Conservation (phyloP, 2,888 invertebrate species). For the Eupithecia exiguata region DNA sequence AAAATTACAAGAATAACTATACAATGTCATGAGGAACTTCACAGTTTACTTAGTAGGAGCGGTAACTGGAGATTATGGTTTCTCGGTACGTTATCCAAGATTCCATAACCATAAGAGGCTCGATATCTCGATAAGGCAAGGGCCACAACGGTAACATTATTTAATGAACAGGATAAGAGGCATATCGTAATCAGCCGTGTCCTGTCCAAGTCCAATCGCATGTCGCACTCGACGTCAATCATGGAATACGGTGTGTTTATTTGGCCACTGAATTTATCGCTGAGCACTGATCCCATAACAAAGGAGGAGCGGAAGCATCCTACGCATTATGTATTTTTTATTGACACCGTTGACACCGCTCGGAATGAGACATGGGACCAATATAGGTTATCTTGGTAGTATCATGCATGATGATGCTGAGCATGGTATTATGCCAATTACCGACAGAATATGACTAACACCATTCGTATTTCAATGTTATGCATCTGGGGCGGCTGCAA, state of each 20-base stretch:
- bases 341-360: constrained; percentile 54
- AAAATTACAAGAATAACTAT: constrained; percentile 42
- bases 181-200: constrained; percentile 38
- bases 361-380: constrained; percentile 55
- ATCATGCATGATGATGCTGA: constrained; percentile 45
- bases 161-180: constrained; percentile 32
- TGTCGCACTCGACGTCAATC: constrained; percentile 38
- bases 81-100: constrained; percentile 29
- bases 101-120: constrained; percentile 35
- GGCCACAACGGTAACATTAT: constrained; percentile 26
- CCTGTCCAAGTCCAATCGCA: constrained; percentile 39
- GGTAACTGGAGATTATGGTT: constrained; percentile 36
- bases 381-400: constrained; percentile 44
- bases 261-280: constrained; percentile 52
- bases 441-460: constrained; percentile 35
- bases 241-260: constrained; percentile 48
- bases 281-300: constrained; percentile 43
- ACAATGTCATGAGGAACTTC: constrained; percentile 23
- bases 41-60: constrained; percentile 22
- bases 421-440: constrained; percentile 40
- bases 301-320: constrained; percentile 60
- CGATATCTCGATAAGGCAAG: constrained; percentile 29
- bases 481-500: constrained; percentile 44
- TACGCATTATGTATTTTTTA: constrained; percentile 56
- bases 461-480: constrained; percentile 34